Percentiles rank a stretch among this genome's conserved stretches.
Evolutionary conservation across 2,888 invertebrate species (phyloP).

Genomic region (Elysia crispata): DNA sequence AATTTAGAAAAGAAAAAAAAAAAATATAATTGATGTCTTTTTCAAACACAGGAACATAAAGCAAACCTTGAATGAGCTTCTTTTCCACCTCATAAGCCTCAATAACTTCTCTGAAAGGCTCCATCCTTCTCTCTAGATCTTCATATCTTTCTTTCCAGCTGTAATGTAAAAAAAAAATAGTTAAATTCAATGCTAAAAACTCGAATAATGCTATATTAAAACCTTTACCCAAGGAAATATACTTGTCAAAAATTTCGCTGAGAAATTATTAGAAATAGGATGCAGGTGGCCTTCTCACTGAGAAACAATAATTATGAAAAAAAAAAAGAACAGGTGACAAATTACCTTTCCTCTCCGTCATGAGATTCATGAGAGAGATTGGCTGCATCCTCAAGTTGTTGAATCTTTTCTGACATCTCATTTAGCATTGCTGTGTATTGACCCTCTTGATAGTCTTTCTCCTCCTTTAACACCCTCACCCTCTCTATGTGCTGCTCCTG

Average conservation of each 20-base stretch:
- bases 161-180: constrained; percentile 16
- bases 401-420: constrained; percentile 53
- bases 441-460: constrained; percentile 37
- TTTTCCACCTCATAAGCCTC: constrained; percentile 76
- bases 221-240: background rate
- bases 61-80: constrained; percentile 73
- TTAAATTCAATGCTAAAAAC: background rate
- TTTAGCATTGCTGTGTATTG: constrained; percentile 43
- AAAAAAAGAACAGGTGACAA: background rate
- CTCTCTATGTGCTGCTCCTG: constrained; percentile 15
- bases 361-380: background rate
- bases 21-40: background rate
- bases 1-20: background rate
- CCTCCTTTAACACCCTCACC: constrained; percentile 29
- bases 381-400: constrained; percentile 48
- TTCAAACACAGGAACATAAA: background rate
- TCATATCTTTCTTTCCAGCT: constrained; percentile 74
- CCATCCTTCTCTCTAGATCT: constrained; percentile 71
- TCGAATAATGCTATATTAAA: background rate
- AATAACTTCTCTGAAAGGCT: constrained; percentile 78
- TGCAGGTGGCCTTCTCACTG: background rate
- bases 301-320: background rate
- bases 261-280: background rate
- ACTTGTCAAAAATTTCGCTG: background rate
- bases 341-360: background rate